Percentiles rank a stretch among this genome's conserved stretches.
Evolutionary conservation across 2,888 invertebrate genomes (phyloP).

Genomic region (Cephus rjabovi): DNA sequence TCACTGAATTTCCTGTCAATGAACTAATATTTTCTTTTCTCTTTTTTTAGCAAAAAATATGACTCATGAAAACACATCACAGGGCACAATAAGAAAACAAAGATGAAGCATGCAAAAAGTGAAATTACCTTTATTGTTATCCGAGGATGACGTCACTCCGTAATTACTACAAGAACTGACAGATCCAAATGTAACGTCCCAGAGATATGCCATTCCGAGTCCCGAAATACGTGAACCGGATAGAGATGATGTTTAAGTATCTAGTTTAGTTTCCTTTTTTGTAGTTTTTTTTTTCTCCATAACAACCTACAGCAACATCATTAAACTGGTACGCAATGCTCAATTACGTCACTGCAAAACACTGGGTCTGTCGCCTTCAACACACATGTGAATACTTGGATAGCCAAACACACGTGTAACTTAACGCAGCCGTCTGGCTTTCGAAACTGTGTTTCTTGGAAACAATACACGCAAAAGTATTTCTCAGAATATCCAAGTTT

Average conservation of each 20-base stretch:
- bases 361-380: neutral
- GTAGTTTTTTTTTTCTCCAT: no score
- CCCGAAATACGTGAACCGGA: neutral
- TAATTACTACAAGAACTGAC: neutral
- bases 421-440: neutral
- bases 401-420: no score
- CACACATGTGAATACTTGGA: neutral
- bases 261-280: neutral
- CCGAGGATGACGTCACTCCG: neutral
- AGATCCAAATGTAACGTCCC: neutral
- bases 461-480: neutral
- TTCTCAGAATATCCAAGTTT: neutral
- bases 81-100: neutral
- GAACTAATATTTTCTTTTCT: neutral
- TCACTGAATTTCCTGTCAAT: neutral
- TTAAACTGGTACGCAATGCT: neutral
- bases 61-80: neutral
- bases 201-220: neutral
- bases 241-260: neutral
- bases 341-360: neutral
- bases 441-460: neutral
- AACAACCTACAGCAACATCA: neutral
- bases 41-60: neutral
- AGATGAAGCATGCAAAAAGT: neutral
- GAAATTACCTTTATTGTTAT: neutral